phyloP scores from a whole-genome alignment of 2,888 invertebrate genomes.

The Drosophila percnosoma region DNA sequence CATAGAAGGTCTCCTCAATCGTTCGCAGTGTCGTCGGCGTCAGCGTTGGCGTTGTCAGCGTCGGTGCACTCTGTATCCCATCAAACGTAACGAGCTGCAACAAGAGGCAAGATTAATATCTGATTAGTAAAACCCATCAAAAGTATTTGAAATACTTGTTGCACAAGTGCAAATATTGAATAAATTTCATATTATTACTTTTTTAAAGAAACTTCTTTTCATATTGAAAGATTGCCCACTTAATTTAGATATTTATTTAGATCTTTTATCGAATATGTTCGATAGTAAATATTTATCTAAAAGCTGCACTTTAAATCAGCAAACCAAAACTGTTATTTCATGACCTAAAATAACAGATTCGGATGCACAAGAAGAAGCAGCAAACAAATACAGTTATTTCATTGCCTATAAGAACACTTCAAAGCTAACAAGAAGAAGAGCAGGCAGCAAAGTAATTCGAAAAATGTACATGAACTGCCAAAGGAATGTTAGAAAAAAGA shows the following conservation, averaged over 20 bases:
- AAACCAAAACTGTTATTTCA: neutral
- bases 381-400: too few relatives aligned
- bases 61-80: slow-evolving; percentile 94
- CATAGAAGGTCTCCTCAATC: slow-evolving; percentile 96
- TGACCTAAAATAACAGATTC: neutral
- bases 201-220: neutral
- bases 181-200: neutral
- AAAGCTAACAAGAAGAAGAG: neutral
- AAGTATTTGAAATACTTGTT: neutral
- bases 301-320: neutral
- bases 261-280: neutral
- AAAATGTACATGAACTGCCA: neutral
- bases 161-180: neutral
- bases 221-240: neutral
- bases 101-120: slow-evolving; percentile 29
- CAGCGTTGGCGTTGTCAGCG: slow-evolving; percentile 96
- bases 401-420: too few relatives aligned
- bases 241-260: neutral
- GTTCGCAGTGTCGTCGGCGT: slow-evolving; percentile 96
- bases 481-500: neutral
- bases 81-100: slow-evolving; percentile 93
- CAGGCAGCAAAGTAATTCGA: neutral
- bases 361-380: neutral
- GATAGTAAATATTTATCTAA: neutral
- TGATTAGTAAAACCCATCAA: neutral